phyloP scores from a whole-genome alignment of 92 coral and sea anemone species.

The Desmophyllum pertusum region DNA sequence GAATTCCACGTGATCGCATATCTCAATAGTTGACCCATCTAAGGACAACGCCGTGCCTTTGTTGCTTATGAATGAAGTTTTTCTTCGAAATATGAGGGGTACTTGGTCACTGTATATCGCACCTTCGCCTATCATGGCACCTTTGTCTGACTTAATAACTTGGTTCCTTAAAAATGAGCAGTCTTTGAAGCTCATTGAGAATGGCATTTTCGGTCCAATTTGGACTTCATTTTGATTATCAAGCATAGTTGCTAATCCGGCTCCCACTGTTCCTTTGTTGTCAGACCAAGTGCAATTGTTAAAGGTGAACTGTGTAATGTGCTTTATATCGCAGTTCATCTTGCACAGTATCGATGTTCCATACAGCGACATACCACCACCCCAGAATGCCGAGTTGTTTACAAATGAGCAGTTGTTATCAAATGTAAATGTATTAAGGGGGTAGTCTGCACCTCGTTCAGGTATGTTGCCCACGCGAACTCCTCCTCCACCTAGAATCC shows the following conservation, averaged over 20 bases:
- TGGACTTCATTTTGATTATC: slow-evolving; percentile 76
- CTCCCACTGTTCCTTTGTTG: slow-evolving; percentile 84
- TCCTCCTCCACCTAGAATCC: slow-evolving; percentile 81
- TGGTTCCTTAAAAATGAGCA: slow-evolving; percentile 41
- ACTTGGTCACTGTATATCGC: slow-evolving; percentile 79
- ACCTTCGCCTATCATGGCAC: slow-evolving; percentile 78
- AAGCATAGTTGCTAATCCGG: slow-evolving; percentile 80
- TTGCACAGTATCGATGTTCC: slow-evolving; percentile 51
- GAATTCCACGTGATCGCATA: slow-evolving; percentile 61
- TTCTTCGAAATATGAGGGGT: slow-evolving; percentile 64
- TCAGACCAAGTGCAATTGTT: not conserved
- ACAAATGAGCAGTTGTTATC: slow-evolving; percentile 46
- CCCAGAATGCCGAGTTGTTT: slow-evolving; percentile 67
- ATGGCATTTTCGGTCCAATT: slow-evolving; percentile 77
- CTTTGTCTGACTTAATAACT: slow-evolving; percentile 36
- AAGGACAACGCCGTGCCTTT: slow-evolving; percentile 79
- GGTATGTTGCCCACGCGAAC: slow-evolving; percentile 65
- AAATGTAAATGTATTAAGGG: slow-evolving; percentile 33
- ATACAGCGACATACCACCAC: slow-evolving; percentile 68
- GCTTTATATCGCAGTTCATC: not conserved
- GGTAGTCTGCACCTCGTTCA: not conserved
- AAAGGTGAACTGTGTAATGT: not conserved
- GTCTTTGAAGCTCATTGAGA: slow-evolving; percentile 49
- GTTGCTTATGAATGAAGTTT: slow-evolving; percentile 55
- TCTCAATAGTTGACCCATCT: slow-evolving; percentile 68